Evolutionary conservation across 2,113 vertebrate genomes (phyloP).

Genomic region (Percina caprodes): DNA sequence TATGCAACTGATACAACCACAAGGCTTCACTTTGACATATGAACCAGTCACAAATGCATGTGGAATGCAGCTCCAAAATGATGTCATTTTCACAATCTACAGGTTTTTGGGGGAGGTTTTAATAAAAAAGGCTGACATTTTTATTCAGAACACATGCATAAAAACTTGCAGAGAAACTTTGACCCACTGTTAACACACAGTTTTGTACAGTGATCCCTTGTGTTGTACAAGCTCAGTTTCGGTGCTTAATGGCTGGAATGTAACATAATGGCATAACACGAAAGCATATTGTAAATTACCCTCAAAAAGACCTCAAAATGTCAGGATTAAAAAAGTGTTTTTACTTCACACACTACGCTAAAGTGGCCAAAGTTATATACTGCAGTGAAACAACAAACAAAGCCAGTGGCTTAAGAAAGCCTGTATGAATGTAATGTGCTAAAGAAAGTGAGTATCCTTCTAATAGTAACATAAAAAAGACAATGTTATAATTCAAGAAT

Average conservation of each 20-base stretch:
- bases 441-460: not conserved
- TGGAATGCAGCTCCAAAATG: constrained; percentile 8
- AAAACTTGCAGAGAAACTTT: constrained; percentile 4
- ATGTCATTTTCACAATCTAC: constrained; percentile 50
- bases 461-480: not conserved
- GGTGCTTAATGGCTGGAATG: constrained; percentile 20
- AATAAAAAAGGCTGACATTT: constrained; percentile 28
- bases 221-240: constrained; percentile 21
- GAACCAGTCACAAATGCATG: constrained; percentile 1
- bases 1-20: not conserved
- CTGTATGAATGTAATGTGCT: not conserved
- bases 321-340: not conserved
- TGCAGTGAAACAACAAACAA: not conserved
- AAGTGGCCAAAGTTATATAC: not conserved
- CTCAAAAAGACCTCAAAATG: not conserved
- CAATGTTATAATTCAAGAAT: constrained; percentile 11
- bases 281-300: constrained; percentile 5
- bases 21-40: constrained; percentile 8
- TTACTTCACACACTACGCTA: not conserved
- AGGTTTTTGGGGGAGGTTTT: constrained; percentile 15
- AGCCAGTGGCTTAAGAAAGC: not conserved
- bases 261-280: constrained; percentile 18
- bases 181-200: constrained; percentile 21
- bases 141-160: constrained; percentile 49
- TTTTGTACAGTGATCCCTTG: not conserved